A percentile compares a stretch with the other conserved stretches of the same genome.
Evolutionary conservation across 2,888 invertebrate species (phyloP).

Genomic region (Platerodrilus igneus): DNA sequence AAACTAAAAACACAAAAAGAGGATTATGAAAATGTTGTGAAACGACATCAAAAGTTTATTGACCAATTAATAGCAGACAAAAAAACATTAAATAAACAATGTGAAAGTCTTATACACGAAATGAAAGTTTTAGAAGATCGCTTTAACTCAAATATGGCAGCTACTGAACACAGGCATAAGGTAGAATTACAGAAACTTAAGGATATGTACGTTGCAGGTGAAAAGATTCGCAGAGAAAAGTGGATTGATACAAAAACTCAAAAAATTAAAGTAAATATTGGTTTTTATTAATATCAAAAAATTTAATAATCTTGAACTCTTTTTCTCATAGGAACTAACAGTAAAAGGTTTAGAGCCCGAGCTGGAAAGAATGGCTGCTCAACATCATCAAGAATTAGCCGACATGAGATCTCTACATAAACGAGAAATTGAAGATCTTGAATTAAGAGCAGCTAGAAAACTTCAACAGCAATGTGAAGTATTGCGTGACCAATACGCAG

Average conservation of each 20-base stretch:
- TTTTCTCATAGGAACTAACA: slow-evolving; percentile 62
- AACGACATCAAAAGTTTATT: slow-evolving; percentile 77
- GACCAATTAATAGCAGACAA: slow-evolving; percentile 79
- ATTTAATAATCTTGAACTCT: no score
- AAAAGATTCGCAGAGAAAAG: slow-evolving; percentile 68
- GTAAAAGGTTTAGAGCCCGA: slow-evolving; percentile 85
- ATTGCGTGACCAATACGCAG: slow-evolving; percentile 56
- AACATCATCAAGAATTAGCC: slow-evolving; percentile 62
- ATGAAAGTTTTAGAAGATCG: slow-evolving; percentile 63
- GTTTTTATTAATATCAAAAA: no score
- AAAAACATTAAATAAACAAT: slow-evolving; percentile 68
- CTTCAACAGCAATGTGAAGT: slow-evolving; percentile 58
- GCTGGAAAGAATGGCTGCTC: slow-evolving; percentile 69
- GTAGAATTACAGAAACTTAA: slow-evolving; percentile 70
- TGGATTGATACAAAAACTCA: slow-evolving; percentile 82
- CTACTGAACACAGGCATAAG: slow-evolving; percentile 69
- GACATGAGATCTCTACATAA: slow-evolving; percentile 65
- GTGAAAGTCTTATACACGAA: slow-evolving; percentile 62
- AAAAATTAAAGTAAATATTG: slow-evolving; percentile 66
- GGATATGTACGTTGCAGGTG: slow-evolving; percentile 72
- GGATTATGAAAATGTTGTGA: slow-evolving; percentile 69
- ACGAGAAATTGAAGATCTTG: slow-evolving; percentile 61
- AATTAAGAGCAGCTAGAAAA: slow-evolving; percentile 56
- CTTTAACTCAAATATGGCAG: slow-evolving; percentile 60
- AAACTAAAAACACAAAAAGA: slow-evolving; percentile 58